Percentiles rank a stretch among this genome's conserved stretches.
Conservation (phyloP, 2,797 vertebrate genomes). For the Cyclura pinguis region DNA sequence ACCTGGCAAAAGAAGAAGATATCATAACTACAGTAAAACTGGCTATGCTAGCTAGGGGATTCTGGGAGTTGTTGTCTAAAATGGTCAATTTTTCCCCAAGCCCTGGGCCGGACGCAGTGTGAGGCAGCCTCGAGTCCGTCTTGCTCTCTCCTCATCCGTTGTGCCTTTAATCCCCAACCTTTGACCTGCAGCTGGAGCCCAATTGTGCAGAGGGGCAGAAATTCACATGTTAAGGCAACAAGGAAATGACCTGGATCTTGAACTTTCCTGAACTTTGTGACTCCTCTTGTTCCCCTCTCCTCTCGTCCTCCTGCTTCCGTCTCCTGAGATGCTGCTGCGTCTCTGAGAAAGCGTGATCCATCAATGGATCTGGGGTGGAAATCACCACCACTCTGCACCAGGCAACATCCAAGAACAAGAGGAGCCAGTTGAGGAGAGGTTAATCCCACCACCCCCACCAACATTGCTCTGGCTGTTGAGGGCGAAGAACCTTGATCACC, state of each 20-base stretch:
- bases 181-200: slow-evolving; percentile 13
- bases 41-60: neutral
- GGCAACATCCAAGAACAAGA: neutral
- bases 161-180: slow-evolving; percentile 3
- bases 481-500: neutral
- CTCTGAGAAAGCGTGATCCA: neutral
- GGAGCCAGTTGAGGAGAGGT: neutral
- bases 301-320: too few relatives aligned
- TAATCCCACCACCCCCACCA: neutral
- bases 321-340: neutral
- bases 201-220: neutral
- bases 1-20: too few relatives aligned
- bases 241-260: slow-evolving; percentile 30
- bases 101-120: neutral
- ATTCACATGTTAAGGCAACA: neutral
- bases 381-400: neutral
- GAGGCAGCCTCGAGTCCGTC: neutral
- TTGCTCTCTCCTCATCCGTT: neutral
- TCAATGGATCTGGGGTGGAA: neutral
- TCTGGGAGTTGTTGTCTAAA: too few relatives aligned
- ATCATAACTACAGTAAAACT: too few relatives aligned
- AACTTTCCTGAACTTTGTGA: neutral
- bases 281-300: neutral
- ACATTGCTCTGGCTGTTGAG: neutral
- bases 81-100: neutral